Percentiles rank a stretch among this genome's conserved stretches.
These are phyloP conservation scores for Acestrorhynchus altus DNA, from an alignment of 2,797 vertebrate genomes.

Conservation along the genomic window DNA sequence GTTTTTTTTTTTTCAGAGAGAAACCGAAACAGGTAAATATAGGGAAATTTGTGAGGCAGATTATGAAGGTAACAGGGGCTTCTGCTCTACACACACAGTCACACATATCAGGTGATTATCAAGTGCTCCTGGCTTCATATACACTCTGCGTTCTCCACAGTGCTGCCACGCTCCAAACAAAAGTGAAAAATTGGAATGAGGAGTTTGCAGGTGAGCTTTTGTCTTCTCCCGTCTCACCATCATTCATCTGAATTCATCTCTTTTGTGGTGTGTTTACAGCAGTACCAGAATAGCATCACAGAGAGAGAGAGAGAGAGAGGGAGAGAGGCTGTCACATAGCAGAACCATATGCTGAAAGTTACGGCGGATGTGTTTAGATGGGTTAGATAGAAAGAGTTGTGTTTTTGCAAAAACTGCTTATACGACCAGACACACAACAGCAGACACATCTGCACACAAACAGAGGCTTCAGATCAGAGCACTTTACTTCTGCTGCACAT, in stretches of 20 bases:
- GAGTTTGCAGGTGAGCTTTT: conserved; percentile 25
- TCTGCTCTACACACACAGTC: neutral
- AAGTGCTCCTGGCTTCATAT: neutral
- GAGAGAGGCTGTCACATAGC: neutral
- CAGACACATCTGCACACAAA: neutral
- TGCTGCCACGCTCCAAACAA: conserved; percentile 21
- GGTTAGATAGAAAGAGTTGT: neutral
- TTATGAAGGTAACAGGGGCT: neutral
- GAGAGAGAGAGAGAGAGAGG: neutral
- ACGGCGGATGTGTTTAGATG: neutral
- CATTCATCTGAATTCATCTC: conserved; percentile 22
- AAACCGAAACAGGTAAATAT: neutral
- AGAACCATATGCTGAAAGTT: neutral
- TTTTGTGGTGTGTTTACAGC: conserved; percentile 12
- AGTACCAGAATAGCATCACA: neutral
- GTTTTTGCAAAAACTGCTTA: conserved; percentile 16
- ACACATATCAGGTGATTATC: conserved; percentile 25
- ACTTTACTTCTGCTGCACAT: neutral
- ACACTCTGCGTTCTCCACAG: conserved; percentile 3
- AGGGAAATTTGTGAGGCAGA: neutral
- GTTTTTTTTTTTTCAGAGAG: neutral
- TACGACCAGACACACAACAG: conserved; percentile 7
- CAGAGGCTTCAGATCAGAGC: neutral
- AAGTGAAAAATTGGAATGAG: conserved; percentile 41
- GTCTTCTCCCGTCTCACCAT: conserved; percentile 3